Evolutionary conservation across 2,113 vertebrate genomes (phyloP).

Genomic region (Butorides virescens): DNA sequence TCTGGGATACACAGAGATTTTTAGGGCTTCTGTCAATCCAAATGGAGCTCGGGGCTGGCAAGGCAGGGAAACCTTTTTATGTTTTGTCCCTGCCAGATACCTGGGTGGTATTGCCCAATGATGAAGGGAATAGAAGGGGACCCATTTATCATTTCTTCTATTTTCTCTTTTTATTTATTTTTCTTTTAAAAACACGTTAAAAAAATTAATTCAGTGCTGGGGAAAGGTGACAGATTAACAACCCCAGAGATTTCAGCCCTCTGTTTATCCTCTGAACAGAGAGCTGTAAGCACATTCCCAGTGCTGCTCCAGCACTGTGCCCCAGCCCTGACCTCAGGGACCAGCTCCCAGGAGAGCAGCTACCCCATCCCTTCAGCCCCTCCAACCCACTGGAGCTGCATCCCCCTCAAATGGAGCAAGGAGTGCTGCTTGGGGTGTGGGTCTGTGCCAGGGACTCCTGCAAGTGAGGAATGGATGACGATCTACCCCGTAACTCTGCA

Average conservation of each 20-base stretch:
- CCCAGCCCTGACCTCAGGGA: constrained; percentile 35
- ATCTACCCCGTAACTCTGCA: background rate
- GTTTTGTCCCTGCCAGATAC: background rate
- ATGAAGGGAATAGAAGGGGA: background rate
- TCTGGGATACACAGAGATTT: background rate
- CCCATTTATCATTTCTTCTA: constrained; percentile 46
- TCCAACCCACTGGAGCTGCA: background rate
- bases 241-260: constrained; percentile 26
- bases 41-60: background rate
- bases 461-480: background rate
- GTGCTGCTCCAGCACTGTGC: background rate
- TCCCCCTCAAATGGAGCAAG: background rate
- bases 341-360: background rate
- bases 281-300: background rate
- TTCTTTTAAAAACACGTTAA: constrained; percentile 46
- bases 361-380: background rate
- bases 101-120: constrained; percentile 44
- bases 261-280: constrained; percentile 36
- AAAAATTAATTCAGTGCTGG: constrained; percentile 55
- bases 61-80: background rate
- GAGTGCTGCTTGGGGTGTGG: background rate
- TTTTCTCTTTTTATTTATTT: constrained; percentile 60
- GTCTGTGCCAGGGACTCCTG: background rate
- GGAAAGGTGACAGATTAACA: constrained; percentile 68
- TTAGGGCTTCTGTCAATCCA: background rate